These are phyloP conservation scores for Nannoperca obscura DNA, from an alignment of 2,797 vertebrate species.

Conservation along the genomic window DNA sequence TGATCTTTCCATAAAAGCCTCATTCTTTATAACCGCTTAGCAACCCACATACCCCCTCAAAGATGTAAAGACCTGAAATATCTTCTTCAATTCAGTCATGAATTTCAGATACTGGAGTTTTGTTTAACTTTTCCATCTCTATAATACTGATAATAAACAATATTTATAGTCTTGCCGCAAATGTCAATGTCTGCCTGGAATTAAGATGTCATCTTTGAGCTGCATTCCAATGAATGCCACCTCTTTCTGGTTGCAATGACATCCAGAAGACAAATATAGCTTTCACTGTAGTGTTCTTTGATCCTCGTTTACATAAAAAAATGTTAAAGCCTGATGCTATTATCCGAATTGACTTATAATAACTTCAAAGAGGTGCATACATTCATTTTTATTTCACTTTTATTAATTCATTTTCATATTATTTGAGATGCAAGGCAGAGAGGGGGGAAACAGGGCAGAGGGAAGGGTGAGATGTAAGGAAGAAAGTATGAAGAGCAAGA, in stretches of 20 bases:
- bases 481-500: neutral
- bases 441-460: conserved; percentile 32
- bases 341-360: conserved; percentile 55
- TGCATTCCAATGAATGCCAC: conserved; percentile 1
- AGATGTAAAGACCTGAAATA: no score
- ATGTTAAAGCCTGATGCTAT: conserved; percentile 35
- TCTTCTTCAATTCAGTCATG: neutral
- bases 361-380: conserved; percentile 66
- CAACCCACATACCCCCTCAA: neutral
- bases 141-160: conserved; percentile 4
- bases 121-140: conserved; percentile 7
- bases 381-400: conserved; percentile 57
- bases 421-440: conserved; percentile 35
- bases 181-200: conserved; percentile 6
- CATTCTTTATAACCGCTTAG: conserved; percentile 7
- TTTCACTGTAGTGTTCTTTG: conserved; percentile 45
- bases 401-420: conserved; percentile 53
- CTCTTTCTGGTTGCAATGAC: conserved; percentile 39
- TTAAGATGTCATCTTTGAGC: conserved; percentile 26
- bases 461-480: conserved; percentile 12
- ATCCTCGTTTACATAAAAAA: conserved; percentile 61
- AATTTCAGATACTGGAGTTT: conserved; percentile 1
- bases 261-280: conserved; percentile 46
- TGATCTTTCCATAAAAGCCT: conserved; percentile 22
- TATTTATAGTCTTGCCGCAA: conserved; percentile 2